Evolutionary conservation across 2,888 invertebrate genomes (phyloP), one percentile per base, ranked within the genome.

Genomic region (Drosophila yooni): DNA sequence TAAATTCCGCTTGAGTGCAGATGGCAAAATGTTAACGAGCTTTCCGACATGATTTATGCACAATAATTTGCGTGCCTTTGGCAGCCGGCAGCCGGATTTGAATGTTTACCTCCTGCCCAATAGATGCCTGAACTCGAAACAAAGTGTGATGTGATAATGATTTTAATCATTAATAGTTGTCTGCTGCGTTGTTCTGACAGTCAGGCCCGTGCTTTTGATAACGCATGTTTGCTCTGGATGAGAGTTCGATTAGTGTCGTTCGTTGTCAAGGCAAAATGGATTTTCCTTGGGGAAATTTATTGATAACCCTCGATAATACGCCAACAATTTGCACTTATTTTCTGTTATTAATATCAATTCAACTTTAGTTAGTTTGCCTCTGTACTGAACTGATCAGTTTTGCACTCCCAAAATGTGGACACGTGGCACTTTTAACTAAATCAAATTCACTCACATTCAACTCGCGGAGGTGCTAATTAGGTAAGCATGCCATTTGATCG

Each of bases 401-500:
- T 60, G 46, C 54, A 64, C 64, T 11, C 11, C 15, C 40, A 21
- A 50, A 10, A 18, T 29, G 11, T 31, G 43, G 70, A 70, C 88
- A 85, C 88, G 85, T 83, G 88, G 83, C 82, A 27, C 48, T 34
- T 31, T 53, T n/a, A 51, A 52, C 46, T 25, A 34, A 61, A 61
- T 25, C 18, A 53, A 76, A 48, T 27, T 56, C 27, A n/a, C n/a
- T 59, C 57, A 73, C 65, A 46, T 46, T 46, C 69, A 66, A 62
- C 52, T 71, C 33, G 33, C 40, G 21, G 8, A 69, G 67, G 77
- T 88, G 85, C 8, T 84, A 82, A 89, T 78, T 62, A 31, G 60
- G 52, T 73, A 76, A 71, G 85, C 85, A 88, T 84, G 89, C 80
- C 89, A 83, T 64, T 76, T 67, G 73, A 58, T 62, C 57, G 70